Evolutionary conservation across 2,797 vertebrate genomes (phyloP), one percentile per base, ranked within the genome.

Genomic region (Varecia variegata): DNA sequence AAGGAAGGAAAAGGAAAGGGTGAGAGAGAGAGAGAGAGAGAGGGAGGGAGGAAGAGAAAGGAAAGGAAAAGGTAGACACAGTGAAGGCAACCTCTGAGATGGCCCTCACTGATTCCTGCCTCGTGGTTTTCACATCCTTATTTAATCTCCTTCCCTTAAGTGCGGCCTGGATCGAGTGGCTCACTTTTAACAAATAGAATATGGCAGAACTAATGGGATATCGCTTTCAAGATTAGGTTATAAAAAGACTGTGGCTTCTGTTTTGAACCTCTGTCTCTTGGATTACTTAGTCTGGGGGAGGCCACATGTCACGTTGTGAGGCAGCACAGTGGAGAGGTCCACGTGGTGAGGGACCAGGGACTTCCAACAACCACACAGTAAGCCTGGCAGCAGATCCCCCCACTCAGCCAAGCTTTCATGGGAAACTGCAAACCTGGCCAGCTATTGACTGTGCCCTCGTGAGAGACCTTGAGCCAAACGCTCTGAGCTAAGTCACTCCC

Each of bases 341-440:
- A 5, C 21, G 0, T 14, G 45, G 25, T 0, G 1, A 83, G 67
- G 65, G 45, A 79, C 58, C 54, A 4, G 30, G 70, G 58, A 7
- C 25, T 5, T 13, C 45, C 85, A 30, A 11, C 23, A 18, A 2
- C 5, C 25, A 0, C n/a, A 27, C 35, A 23, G 0, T 40, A 32
- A 90, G 32, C 17, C 20, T 9, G 3, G 62, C 15, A 13, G 25
- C 80, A 20, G 67, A 35, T 20, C 23, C 18, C 3, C 21, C 40
- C n/a, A n/a, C n/a, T 70, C 32, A 2, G 30, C 10, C 0, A 0
- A 56, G n/a, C 23, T 58, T 81, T 67, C 68, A 1, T 9, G 38
- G 21, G 43, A 67, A 47, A 32, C 32, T 0, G 3, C 10, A 56
- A 7, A 20, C 60, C 79, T 2, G 35, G 82, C 32, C 0, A 0